Conservation (phyloP, 2,113 vertebrate species). For the Oophaga pumilio region DNA sequence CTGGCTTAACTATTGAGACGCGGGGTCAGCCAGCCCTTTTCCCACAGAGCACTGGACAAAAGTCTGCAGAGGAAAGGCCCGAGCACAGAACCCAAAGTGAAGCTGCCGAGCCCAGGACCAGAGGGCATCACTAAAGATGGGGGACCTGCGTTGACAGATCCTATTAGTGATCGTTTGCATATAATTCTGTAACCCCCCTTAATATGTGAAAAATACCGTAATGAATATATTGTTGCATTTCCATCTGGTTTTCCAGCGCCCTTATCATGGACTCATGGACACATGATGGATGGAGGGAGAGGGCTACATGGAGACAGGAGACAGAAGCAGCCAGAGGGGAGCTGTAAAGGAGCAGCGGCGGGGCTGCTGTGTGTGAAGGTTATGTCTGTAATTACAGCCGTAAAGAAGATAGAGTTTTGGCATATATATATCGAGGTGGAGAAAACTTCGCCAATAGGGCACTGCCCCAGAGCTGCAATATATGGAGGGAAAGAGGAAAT, state of each 20-base stretch:
- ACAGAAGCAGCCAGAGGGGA: slow-evolving; percentile 5
- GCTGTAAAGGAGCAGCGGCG: background rate
- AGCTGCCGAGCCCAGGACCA: too few relatives aligned
- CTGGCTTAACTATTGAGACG: too few relatives aligned
- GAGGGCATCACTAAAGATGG: too few relatives aligned
- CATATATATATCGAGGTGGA: slow-evolving; percentile 5
- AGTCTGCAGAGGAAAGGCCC: too few relatives aligned
- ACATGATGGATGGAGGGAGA: background rate
- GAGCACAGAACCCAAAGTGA: too few relatives aligned
- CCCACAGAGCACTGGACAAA: too few relatives aligned
- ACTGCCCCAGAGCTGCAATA: background rate
- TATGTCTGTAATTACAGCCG: background rate
- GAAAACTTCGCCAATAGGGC: background rate
- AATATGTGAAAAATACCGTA: background rate
- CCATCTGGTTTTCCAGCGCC: background rate
- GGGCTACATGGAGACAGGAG: slow-evolving; percentile 3
- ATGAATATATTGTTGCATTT: background rate
- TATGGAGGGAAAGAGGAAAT: background rate
- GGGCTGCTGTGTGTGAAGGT: background rate
- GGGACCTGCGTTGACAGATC: too few relatives aligned
- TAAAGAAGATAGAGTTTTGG: background rate
- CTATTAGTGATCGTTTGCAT: too few relatives aligned
- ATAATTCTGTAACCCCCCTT: too few relatives aligned
- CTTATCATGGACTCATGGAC: slow-evolving; percentile 8
- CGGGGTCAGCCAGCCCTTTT: too few relatives aligned